Conservation (phyloP, 37 sponge, comb jelly and placozoan genomes). For the Beroe ovata region DNA sequence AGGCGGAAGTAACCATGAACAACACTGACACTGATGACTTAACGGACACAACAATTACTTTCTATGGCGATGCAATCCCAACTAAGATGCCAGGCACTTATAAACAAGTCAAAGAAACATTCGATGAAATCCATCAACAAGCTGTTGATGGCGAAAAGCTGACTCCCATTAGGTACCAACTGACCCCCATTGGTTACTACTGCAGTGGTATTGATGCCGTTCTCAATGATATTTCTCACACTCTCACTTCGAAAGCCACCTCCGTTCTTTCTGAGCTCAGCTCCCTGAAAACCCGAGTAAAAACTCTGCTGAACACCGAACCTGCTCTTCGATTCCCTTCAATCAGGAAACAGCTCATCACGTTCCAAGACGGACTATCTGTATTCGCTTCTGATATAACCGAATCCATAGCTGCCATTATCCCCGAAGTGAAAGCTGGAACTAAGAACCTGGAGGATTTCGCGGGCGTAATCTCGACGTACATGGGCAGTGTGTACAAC, state of each 20-base stretch:
- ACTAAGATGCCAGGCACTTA: slow-evolving; percentile 45
- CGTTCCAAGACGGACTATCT: slow-evolving; percentile 3
- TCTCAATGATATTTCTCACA: not conserved
- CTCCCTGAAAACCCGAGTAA: not conserved
- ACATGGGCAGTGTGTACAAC: not conserved
- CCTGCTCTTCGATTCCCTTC: slow-evolving; percentile 19
- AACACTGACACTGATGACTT: not conserved
- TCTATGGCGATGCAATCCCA: slow-evolving; percentile 39
- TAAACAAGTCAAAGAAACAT: not conserved
- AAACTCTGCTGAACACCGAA: slow-evolving; percentile 29
- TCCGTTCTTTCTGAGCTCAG: not conserved
- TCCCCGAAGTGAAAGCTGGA: slow-evolving; percentile 33
- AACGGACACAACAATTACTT: not conserved
- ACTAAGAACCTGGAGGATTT: not conserved
- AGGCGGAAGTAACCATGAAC: slow-evolving; percentile 15
- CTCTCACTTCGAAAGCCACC: not conserved
- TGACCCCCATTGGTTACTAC: slow-evolving; percentile 43
- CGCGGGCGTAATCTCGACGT: not conserved
- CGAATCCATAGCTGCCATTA: not conserved
- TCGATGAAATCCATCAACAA: not conserved
- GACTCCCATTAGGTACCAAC: slow-evolving; percentile 51
- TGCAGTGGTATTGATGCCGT: slow-evolving; percentile 10
- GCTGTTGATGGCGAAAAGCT: not conserved
- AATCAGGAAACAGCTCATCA: slow-evolving; percentile 6
- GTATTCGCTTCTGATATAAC: not conserved